Evolutionary conservation across 2,888 invertebrate species (phyloP).

Genomic region (Ephialtes manifestator): DNA sequence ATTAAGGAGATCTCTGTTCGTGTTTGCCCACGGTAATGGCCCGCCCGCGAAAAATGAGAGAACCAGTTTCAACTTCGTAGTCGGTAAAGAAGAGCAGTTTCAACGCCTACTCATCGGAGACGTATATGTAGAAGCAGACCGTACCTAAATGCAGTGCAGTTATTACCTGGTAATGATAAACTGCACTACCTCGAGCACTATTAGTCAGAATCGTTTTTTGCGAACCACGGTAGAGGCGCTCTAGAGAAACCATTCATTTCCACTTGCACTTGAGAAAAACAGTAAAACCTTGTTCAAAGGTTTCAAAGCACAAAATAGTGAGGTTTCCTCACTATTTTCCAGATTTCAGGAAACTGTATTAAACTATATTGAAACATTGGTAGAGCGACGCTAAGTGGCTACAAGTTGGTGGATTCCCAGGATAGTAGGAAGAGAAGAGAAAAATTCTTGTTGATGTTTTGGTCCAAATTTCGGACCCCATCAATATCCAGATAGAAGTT

Average conservation of each 20-base stretch:
- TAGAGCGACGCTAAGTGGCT: too few relatives aligned
- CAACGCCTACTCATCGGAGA: not conserved
- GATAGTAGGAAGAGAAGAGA: too few relatives aligned
- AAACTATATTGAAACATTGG: too few relatives aligned
- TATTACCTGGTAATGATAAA: constrained; percentile 37
- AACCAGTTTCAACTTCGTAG: not conserved
- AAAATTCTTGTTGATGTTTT: too few relatives aligned
- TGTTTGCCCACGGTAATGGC: constrained; percentile 15
- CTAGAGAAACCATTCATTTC: not conserved
- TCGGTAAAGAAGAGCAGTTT: constrained; percentile 17
- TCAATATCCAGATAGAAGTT: too few relatives aligned
- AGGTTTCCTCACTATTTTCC: too few relatives aligned
- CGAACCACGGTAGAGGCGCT: too few relatives aligned
- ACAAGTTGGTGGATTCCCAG: too few relatives aligned
- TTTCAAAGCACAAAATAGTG: too few relatives aligned
- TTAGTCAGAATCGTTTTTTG: not conserved
- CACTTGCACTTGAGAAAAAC: not conserved
- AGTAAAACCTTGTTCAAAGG: too few relatives aligned
- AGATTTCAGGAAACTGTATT: too few relatives aligned
- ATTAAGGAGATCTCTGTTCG: not conserved
- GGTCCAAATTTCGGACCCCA: too few relatives aligned
- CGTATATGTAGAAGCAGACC: not conserved
- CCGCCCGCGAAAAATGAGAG: constrained; percentile 9
- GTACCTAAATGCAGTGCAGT: not conserved
- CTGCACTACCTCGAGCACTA: not conserved